Percentiles rank a stretch among this genome's conserved stretches.
Evolutionary conservation across 1,140 invertebrate species (phyloP).

Genomic region (Polyergus mexicanus): DNA sequence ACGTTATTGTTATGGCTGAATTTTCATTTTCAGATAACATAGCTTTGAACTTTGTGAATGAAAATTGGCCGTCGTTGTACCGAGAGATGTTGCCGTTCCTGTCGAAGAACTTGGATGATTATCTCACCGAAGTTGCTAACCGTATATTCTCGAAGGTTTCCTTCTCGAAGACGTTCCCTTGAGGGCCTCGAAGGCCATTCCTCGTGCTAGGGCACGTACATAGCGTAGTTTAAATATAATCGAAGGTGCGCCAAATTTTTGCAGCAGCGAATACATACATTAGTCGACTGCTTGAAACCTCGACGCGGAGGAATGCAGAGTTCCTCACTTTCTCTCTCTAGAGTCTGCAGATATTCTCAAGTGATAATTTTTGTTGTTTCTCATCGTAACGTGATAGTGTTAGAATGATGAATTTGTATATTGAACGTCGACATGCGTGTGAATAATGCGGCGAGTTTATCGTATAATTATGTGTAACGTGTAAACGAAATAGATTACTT

Average conservation of each 20-base stretch:
- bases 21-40: slow-evolving; percentile 83
- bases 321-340: neutral
- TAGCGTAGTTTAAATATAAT: slow-evolving; percentile 10
- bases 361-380: slow-evolving; percentile 18
- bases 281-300: neutral
- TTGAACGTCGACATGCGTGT: slow-evolving; percentile 28
- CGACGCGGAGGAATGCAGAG: neutral
- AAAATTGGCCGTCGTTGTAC: slow-evolving; percentile 88
- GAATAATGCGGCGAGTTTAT: slow-evolving; percentile 35
- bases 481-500: slow-evolving; percentile 28
- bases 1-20: neutral
- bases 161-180: slow-evolving; percentile 82
- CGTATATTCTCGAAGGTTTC: slow-evolving; percentile 82
- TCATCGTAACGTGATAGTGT: slow-evolving; percentile 30
- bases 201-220: neutral
- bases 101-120: slow-evolving; percentile 85
- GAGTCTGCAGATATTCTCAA: neutral
- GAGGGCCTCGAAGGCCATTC: slow-evolving; percentile 34
- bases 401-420: slow-evolving; percentile 28
- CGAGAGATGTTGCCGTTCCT: slow-evolving; percentile 86
- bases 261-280: slow-evolving; percentile 4
- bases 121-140: slow-evolving; percentile 76
- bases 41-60: slow-evolving; percentile 86
- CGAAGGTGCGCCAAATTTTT: neutral
- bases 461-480: slow-evolving; percentile 22